These are phyloP conservation scores for Chymomyza fuscimana DNA, from an alignment of 2,888 invertebrate genomes.

Conservation along the genomic window DNA sequence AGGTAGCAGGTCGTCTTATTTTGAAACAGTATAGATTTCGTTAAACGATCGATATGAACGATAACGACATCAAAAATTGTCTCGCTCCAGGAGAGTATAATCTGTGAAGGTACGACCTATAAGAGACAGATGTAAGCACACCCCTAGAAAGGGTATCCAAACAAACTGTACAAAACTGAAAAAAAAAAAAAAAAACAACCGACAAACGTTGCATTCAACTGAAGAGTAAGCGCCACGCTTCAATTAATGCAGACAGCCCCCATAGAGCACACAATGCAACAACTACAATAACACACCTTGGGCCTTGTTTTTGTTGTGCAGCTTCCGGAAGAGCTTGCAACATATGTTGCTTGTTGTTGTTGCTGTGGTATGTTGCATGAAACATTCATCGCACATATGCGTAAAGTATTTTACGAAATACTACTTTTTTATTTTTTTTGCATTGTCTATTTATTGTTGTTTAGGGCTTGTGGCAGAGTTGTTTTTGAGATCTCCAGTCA, in stretches of 20 bases:
- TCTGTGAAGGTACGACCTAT: no score
- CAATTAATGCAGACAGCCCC: slow-evolving; percentile 52
- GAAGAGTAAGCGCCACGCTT: slow-evolving; percentile 45
- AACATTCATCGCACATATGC: slow-evolving; percentile 45
- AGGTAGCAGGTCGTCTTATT: no score
- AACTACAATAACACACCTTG: slow-evolving; percentile 31
- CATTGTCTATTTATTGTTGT: slow-evolving; percentile 10
- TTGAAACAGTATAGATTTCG: no score
- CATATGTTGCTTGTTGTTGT: slow-evolving; percentile 40
- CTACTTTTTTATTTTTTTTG: slow-evolving; percentile 10
- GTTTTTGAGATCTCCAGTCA: slow-evolving; percentile 14
- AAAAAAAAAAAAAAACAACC: slow-evolving; percentile 24
- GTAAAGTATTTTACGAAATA: slow-evolving; percentile 42
- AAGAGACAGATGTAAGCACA: neutral
- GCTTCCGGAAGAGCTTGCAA: slow-evolving; percentile 61
- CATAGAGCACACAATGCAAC: slow-evolving; percentile 19
- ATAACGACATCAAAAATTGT: no score
- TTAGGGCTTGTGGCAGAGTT: neutral
- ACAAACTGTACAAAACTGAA: neutral
- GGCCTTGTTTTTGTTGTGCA: slow-evolving; percentile 43
- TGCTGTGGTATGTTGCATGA: slow-evolving; percentile 48
- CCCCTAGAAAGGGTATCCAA: neutral
- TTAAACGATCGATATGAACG: no score
- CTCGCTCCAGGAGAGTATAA: no score
- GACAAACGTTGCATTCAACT: slow-evolving; percentile 53